Evolutionary conservation across 2,888 invertebrate species (phyloP), one percentile per base, ranked within the genome.

Genomic region (Ormyrus labotus): DNA sequence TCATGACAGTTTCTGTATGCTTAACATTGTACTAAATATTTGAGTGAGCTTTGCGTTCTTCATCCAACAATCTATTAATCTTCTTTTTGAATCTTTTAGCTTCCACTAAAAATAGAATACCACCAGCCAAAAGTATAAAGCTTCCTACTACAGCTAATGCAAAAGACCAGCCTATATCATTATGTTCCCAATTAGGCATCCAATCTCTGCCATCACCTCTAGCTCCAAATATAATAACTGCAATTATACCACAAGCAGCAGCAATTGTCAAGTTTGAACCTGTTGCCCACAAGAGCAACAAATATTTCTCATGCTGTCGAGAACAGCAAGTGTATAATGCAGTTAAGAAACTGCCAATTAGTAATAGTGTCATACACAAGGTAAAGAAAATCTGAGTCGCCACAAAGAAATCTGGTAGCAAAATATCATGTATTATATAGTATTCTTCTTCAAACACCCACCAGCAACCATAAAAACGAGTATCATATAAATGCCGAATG

Each of bases 371-470:
- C 91, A 98, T 93, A 80, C 96, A 95, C 61, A 98, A 92, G 0
- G 98, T 98, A 89, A 97, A 97, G 92, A 98, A 97, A 84, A 98
- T 96, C 90, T 99, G 98, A 0, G 98, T 97, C 0, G 96, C 95
- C 76, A 98, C 95, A 88, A 98, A 98, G 92, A 98, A 99, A 11
- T 96, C 95, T 73, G 98, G 98, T 85, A 97, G 91, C 5, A 99
- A 92, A 86, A 97, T 95, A 86, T 97, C 96, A 87, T 97, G 95
- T 84, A 99, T 97, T 80, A 98, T 98, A 88, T 98, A 97, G 90
- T 97, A 98, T 91, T 99, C 98, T 90, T 98, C 98, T 91, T 98
- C 97, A 88, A 98, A 98, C 81, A 99, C 96, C 98, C 98, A 99
- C 96, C 97, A 97, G 88, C 99, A 99, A 0, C 97, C 97, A 13